Evolutionary conservation across 2,797 vertebrate genomes (phyloP), one percentile per base, ranked within the genome.

Genomic region (Etheostoma perlongum): DNA sequence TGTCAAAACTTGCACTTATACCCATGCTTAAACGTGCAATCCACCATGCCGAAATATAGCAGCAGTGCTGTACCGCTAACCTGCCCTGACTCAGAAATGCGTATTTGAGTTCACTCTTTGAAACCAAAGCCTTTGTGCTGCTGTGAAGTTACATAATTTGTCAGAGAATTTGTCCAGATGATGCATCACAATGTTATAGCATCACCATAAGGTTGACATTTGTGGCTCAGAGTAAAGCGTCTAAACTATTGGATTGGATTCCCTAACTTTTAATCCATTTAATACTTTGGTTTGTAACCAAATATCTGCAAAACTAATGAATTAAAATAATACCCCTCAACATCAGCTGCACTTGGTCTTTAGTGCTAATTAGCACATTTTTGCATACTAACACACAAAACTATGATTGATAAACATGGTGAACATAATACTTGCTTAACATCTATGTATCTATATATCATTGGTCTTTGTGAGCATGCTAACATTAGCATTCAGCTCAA

Each of bases 21-120:
- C 48, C 33, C 46, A 59, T 46, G 62, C 30, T 71, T 73, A 70
- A 61, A 33, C 76, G 58, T 57, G 16, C 52, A 78, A 82, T 72
- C 25, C 44, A 42, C 42, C 15, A 13, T 25, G 25, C 53, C 53
- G 10, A 70, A 48, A 88, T 78, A 81, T 65, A 87, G 47, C 66
- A 66, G 30, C 60, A 42, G 11, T 64, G 58, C 55, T 57, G 53
- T 19, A 4, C 36, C 11, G 27, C 53, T 47, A 63, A 84, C 54
- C 33, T 73, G 48, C 67, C 62, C 62, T 65, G 55, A 30, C 67
- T 84, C 66, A 76, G 60, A 76, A 55, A 57, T 60, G 44, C 42
- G 51, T 72, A 49, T 74, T 55, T 61, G 9, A 73, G 19, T 59
- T 76, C 5, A 70, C 74, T 60, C 59, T 69, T 66, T 63, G 52